Conservation (phyloP, 2,797 vertebrate species). For the Phrynocephalus forsythii region DNA sequence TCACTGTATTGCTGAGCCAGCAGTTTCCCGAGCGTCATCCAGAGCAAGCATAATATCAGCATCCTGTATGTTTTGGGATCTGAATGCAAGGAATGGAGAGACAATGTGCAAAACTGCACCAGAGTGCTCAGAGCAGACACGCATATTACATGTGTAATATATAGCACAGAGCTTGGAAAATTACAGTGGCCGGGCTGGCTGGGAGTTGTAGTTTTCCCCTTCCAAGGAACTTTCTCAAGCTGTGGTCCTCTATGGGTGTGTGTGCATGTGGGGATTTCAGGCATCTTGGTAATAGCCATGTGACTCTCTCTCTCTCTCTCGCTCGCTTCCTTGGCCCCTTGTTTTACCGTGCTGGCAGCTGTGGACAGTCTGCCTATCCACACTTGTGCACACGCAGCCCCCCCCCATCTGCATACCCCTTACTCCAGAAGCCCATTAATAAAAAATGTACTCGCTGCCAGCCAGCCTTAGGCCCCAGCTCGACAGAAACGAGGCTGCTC, state of each 20-base stretch:
- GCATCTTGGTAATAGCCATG: background rate
- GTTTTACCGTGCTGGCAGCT: background rate
- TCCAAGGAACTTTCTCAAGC: too few species aligned
- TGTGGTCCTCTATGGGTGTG: too few species aligned
- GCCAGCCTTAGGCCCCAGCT: slow-evolving; percentile 37
- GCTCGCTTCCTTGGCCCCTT: background rate
- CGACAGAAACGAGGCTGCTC: slow-evolving; percentile 28
- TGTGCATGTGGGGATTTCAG: background rate
- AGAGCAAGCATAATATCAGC: background rate
- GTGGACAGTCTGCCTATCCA: background rate
- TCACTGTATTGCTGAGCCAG: background rate
- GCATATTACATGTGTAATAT: too few species aligned
- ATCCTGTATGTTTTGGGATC: background rate
- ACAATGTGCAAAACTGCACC: background rate
- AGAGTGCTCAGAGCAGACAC: too few species aligned
- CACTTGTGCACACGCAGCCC: background rate
- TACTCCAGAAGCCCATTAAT: slow-evolving; percentile 36
- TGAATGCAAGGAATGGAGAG: background rate
- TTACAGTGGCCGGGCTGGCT: background rate
- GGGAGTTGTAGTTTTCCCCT: background rate
- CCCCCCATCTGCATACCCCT: slow-evolving; percentile 9
- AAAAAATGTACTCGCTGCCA: slow-evolving; percentile 37
- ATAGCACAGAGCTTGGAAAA: too few species aligned
- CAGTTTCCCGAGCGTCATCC: background rate
- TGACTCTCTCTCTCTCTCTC: background rate